phyloP scores from a whole-genome alignment of 2,113 vertebrate species.

The Crotalus helleri region DNA sequence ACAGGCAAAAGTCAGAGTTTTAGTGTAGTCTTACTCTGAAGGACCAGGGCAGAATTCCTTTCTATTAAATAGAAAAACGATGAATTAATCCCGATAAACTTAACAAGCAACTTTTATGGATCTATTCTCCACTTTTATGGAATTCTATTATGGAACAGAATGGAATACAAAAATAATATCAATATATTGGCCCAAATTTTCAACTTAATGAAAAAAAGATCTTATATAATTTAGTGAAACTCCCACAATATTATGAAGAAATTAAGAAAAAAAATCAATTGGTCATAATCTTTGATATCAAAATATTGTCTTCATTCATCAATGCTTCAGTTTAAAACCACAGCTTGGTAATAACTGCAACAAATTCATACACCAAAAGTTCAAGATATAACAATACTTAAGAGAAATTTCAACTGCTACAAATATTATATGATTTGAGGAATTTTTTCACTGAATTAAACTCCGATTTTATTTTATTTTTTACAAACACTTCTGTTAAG shows the following conservation, averaged over 20 bases:
- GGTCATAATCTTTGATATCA: neutral
- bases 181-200: neutral
- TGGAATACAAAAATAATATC: neutral
- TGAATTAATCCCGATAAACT: neutral
- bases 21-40: neutral
- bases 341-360: neutral
- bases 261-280: neutral
- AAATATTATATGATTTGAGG: slow-evolving; percentile 10
- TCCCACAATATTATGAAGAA: neutral
- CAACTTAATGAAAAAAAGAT: neutral
- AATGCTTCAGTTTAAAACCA: neutral
- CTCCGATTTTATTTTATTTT: neutral
- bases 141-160: neutral
- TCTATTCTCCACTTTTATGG: neutral
- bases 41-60: neutral
- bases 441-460: slow-evolving; percentile 12
- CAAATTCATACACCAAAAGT: neutral
- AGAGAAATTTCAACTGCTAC: neutral
- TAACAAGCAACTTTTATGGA: neutral
- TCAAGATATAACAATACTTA: neutral
- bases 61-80: neutral
- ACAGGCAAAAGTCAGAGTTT: neutral
- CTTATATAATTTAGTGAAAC: neutral
- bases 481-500: neutral
- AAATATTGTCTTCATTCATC: neutral